Percentiles rank a stretch among this genome's conserved stretches.
These are phyloP conservation scores for Neosalanx taihuensis DNA, from an alignment of 2,797 vertebrate species.

Conservation along the genomic window DNA sequence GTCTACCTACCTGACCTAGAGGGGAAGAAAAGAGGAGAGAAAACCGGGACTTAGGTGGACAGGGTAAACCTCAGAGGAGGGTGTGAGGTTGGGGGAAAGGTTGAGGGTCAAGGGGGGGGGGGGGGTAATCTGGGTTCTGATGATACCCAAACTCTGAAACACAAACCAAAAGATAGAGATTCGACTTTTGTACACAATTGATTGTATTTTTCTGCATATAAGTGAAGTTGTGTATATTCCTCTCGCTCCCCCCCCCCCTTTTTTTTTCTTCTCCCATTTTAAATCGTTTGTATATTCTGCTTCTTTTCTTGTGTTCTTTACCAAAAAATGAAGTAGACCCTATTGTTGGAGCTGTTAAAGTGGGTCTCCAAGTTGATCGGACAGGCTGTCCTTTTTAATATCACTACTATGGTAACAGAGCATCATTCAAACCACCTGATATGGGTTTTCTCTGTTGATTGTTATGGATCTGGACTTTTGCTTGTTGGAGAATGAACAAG, in stretches of 20 bases:
- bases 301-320: too few relatives aligned
- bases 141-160: conserved; percentile 23
- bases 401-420: too few relatives aligned
- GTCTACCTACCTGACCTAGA: not conserved
- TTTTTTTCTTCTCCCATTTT: conserved; percentile 50
- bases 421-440: too few relatives aligned
- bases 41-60: not conserved
- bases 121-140: not conserved
- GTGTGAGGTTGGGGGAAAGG: too few relatives aligned
- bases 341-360: too few relatives aligned
- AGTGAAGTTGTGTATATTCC: conserved; percentile 71
- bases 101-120: not conserved
- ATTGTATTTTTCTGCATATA: conserved; percentile 80
- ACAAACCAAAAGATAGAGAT: conserved; percentile 53
- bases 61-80: not conserved
- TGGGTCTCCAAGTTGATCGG: too few relatives aligned
- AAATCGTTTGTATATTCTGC: conserved; percentile 8
- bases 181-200: conserved; percentile 41
- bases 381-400: too few relatives aligned
- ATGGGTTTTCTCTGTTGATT: not conserved
- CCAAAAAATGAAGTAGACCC: too few relatives aligned
- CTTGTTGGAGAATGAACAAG: conserved; percentile 5
- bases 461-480: not conserved
- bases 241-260: not conserved
- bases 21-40: not conserved